Base-by-base conservation (phyloP, 1,140 invertebrate species). In the Hylyphantes graminicola region DNA sequence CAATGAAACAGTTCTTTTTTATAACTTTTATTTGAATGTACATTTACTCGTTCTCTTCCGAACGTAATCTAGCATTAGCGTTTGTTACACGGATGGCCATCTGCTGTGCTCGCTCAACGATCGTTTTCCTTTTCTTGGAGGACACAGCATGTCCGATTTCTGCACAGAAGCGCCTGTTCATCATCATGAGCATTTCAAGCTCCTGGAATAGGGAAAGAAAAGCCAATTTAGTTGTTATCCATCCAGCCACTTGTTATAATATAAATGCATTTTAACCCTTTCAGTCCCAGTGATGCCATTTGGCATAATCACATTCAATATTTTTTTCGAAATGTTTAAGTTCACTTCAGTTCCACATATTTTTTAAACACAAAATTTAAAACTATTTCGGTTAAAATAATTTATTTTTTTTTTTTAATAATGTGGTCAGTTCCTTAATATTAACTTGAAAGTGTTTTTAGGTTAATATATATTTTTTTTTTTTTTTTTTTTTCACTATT, bases 101-200 rank as follows among this genome's bases (percentile, higher is more conserved):
- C 90, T 99, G 97, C 89, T 97, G 95, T 8, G 98, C 98, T 87
- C 98, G 92, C 90, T 99, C 97, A 55, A 99, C 96, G 87, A 99
- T 99, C 3, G 92, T 90, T 91, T 98, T 98, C 61, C 98, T 93
- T 89, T 98, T 99, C 91, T 97, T 98, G 55, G 97, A 96, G 67
- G 96, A 98, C 2, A 99, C 97, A 51, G 93, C 96, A 89, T 98
- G 97, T 4, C 96, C 97, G 87, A 99, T 98, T 91, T 99, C 98
- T 64, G 95, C 98, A 88, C 97, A 98, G 91, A 95, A 99, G 87
- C 96, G 96, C 70, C 97, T 92, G 90, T 99, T 99, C 90, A 99
- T 97, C 98, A 99, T 99, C 93, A 99, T 94, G 61, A 99, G 91
- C 87, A 99, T 95, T 91, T 99, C 98, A 85, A 99, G 91, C 91